Percentiles rank a stretch among this genome's conserved stretches.
Evolutionary conservation across 2,113 vertebrate genomes (phyloP).

Genomic region (Dromas ardeola): DNA sequence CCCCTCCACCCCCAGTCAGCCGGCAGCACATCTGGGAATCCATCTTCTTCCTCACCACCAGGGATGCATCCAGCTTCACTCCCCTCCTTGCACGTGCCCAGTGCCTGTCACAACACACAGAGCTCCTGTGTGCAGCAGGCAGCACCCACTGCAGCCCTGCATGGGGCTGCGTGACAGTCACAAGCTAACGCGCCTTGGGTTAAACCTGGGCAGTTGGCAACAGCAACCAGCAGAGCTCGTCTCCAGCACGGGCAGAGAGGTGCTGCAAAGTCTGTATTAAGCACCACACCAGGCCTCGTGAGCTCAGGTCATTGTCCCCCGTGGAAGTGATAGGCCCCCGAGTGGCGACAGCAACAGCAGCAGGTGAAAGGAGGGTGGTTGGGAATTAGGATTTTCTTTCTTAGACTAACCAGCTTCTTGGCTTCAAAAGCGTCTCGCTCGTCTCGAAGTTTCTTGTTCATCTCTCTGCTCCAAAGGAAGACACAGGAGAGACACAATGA

Average conservation of each 20-base stretch:
- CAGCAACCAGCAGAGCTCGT: neutral
- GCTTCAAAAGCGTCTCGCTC: conserved; percentile 88
- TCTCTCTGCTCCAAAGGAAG: conserved; percentile 81
- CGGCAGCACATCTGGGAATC: neutral
- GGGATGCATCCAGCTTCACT: neutral
- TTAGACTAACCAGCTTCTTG: conserved; percentile 86
- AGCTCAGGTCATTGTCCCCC: conserved; percentile 58
- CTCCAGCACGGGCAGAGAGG: neutral
- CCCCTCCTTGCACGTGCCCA: neutral
- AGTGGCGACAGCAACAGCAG: conserved; percentile 73
- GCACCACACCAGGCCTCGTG: neutral
- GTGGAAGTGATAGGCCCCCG: conserved; percentile 70
- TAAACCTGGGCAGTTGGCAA: neutral
- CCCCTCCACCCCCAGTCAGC: neutral
- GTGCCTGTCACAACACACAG: neutral
- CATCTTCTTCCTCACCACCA: neutral
- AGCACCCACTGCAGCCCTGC: neutral
- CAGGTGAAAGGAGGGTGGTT: conserved; percentile 61
- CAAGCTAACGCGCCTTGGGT: neutral
- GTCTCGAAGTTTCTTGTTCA: conserved; percentile 92
- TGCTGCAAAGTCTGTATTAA: neutral
- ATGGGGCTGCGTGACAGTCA: neutral
- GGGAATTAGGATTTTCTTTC: conserved; percentile 66
- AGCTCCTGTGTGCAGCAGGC: neutral
- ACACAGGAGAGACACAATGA: neutral